These are phyloP conservation scores for Arbacia lixula DNA, from an alignment of 53 echinoderm and acorn worm genomes.

Conservation along the genomic window DNA sequence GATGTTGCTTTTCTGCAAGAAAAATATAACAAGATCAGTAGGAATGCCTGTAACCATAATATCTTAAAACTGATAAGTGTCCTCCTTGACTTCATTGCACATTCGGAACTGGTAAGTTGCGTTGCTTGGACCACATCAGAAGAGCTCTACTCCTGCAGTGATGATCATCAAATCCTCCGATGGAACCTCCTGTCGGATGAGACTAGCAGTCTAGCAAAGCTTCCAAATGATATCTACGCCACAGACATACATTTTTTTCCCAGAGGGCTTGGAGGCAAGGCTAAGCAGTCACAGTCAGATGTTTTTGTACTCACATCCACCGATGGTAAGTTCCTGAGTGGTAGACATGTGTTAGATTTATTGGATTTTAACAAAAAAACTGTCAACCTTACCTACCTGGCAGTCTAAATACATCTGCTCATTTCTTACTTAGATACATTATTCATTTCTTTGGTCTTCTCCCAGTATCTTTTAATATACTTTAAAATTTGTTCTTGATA, in stretches of 20 bases:
- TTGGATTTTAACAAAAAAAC: too few relatives aligned
- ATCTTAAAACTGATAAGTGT: too few relatives aligned
- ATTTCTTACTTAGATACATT: too few relatives aligned
- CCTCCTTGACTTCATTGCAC: conserved; percentile 86
- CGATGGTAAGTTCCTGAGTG: conserved; percentile 94
- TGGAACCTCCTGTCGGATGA: conserved; percentile 97
- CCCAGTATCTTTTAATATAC: too few relatives aligned
- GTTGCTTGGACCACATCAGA: conserved; percentile 99
- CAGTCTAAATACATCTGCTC: too few relatives aligned
- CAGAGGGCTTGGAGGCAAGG: conserved; percentile 83
- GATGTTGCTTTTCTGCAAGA: too few relatives aligned
- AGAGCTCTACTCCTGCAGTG: conserved; percentile 97
- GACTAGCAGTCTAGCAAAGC: conserved; percentile 85
- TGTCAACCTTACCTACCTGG: too few relatives aligned
- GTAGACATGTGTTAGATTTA: too few relatives aligned
- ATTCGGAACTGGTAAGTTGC: conserved; percentile 96
- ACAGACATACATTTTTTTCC: conserved; percentile 99
- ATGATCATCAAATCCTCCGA: conserved; percentile 95
- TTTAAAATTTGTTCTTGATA: too few relatives aligned
- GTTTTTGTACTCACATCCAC: conserved; percentile 96
- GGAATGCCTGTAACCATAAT: too few relatives aligned
- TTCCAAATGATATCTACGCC: conserved; percentile 94
- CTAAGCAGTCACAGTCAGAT: conserved; percentile 90
- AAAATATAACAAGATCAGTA: too few relatives aligned
- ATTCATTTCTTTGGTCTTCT: too few relatives aligned